phyloP scores from a whole-genome alignment of 2,113 vertebrate species.

The Thomomys bottae region DNA sequence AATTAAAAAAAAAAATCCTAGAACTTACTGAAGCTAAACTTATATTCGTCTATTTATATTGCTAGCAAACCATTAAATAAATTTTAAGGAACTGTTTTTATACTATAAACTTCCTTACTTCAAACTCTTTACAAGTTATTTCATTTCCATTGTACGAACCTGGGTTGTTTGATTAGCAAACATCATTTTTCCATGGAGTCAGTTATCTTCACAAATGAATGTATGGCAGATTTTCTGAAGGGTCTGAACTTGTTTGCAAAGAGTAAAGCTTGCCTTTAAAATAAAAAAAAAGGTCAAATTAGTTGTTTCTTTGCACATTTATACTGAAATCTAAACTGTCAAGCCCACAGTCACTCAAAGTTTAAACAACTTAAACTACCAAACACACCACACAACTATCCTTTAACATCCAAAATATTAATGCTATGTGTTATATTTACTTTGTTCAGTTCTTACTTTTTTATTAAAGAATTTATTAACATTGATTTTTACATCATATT shows the following conservation, averaged over 20 bases:
- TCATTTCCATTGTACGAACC: not conserved
- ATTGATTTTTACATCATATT: too few relatives aligned
- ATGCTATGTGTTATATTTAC: too few relatives aligned
- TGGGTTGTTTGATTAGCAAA: constrained; percentile 10
- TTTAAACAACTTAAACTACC: not conserved
- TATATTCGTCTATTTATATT: too few relatives aligned
- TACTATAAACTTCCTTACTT: not conserved
- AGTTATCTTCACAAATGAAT: not conserved
- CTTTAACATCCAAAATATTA: too few relatives aligned
- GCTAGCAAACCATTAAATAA: not conserved
- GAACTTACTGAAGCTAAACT: not conserved
- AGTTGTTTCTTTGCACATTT: not conserved
- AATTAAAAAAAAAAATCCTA: not conserved
- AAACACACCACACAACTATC: too few relatives aligned
- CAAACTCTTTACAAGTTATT: not conserved
- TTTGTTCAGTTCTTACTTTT: too few relatives aligned
- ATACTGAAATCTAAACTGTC: not conserved
- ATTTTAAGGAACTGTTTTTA: not conserved
- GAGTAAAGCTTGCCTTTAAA: not conserved
- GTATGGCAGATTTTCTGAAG: not conserved
- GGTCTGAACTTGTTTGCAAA: not conserved
- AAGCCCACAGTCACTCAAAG: not conserved
- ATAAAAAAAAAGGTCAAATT: not conserved
- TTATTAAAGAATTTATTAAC: too few relatives aligned
- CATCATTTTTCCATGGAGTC: not conserved